Evolutionary conservation across 2,797 vertebrate genomes (phyloP), one percentile per base, ranked within the genome.

Genomic region (Malurus leucopterus): DNA sequence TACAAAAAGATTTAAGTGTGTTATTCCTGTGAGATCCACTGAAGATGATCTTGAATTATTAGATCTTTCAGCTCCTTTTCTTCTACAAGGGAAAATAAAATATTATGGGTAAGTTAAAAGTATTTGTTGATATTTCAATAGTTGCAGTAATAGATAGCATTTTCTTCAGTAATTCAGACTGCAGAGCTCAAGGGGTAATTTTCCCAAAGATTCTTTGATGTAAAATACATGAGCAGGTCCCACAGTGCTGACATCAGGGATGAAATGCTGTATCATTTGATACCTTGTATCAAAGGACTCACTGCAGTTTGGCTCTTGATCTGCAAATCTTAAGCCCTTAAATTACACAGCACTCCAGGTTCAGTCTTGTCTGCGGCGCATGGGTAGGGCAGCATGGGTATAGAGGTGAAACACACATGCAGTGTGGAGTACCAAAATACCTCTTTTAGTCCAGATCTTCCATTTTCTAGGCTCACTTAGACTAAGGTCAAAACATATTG

Each of bases 61-160:
- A n/a, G 97, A 98, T 95, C 97, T 98, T 84, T 96, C 98, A 6
- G 97, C 96, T 47, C 99, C 99, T 9, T 99, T 99, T 93, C 97
- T 99, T 73, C 98, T 99, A 92, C 97, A 98, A 93, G 97, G 97
- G 43, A 97, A 96, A 47, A 96, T 88, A 74, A 96, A 96, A 91
- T 97, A 97, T 85, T 99, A 98, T 54, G 98, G 99, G 99, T 99
- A 96, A 78, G 98, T 96, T 80, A 74, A 89, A 93, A 84, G 15
- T 62, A 50, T 57, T 81, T 73, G 16, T 73, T 86, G 59, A 15
- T 81, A 29, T 44, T 84, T 70, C 34, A 44, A 10, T 63, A 75
- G 32, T 22, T 69, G 24, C 26, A 65, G 9, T 84, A 79, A 71
- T 83, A 86, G 12, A 12, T 49, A 50, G 5, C 1, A 17, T 63